phyloP scores from a whole-genome alignment of 2,888 invertebrate species.

The Hyppa rectilinea region DNA sequence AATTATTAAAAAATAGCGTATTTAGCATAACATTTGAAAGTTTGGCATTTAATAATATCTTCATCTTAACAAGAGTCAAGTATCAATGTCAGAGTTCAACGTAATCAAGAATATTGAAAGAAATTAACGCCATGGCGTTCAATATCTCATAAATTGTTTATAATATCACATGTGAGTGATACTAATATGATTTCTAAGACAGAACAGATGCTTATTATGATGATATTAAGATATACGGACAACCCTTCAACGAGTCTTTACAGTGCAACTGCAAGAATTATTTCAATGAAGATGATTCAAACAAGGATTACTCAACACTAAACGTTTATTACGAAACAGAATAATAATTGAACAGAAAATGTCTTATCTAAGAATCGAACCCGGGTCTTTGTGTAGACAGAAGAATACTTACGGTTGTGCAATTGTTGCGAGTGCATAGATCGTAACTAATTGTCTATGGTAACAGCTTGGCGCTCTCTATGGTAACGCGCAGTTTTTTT shows the following conservation, averaged over 20 bases:
- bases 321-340: constrained; percentile 48
- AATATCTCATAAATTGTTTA: too few relatives aligned
- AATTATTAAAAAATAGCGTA: constrained; percentile 36
- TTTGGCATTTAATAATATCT: constrained; percentile 27
- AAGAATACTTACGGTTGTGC: constrained; percentile 63
- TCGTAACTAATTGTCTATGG: constrained; percentile 56
- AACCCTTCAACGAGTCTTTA: not conserved
- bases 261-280: constrained; percentile 10
- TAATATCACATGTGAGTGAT: too few relatives aligned
- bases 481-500: constrained; percentile 5
- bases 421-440: constrained; percentile 56
- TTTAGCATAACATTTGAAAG: constrained; percentile 48
- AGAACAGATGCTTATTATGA: not conserved
- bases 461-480: constrained; percentile 29
- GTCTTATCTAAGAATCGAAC: constrained; percentile 69
- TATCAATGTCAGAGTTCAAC: constrained; percentile 59
- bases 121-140: constrained; percentile 45
- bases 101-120: constrained; percentile 53
- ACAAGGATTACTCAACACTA: constrained; percentile 46
- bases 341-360: constrained; percentile 59
- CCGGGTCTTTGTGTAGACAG: constrained; percentile 63
- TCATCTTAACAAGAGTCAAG: constrained; percentile 47
- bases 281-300: constrained; percentile 48
- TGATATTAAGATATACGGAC: too few relatives aligned
- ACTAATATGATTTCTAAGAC: constrained; percentile 25